phyloP scores from a whole-genome alignment of 2,888 invertebrate species.

The Morpho achilles region DNA sequence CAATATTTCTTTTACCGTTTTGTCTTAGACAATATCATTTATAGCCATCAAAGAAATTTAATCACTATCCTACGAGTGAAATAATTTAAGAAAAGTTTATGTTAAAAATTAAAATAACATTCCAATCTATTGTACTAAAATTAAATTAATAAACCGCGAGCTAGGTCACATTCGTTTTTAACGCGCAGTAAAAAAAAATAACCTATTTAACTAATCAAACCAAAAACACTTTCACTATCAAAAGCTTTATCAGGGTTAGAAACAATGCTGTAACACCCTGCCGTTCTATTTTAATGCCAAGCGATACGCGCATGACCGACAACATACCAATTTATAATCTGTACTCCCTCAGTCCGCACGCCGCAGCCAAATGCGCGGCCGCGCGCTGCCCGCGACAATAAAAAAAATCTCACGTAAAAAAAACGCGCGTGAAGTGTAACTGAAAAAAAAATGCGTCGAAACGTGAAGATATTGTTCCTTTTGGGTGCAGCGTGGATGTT shows the following conservation, averaged over 20 bases:
- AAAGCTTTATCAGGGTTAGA: slow-evolving; percentile 23
- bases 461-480: slow-evolving; percentile 66
- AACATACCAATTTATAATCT: slow-evolving; percentile 23
- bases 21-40: too few species aligned
- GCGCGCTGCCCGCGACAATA: slow-evolving; percentile 56
- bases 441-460: slow-evolving; percentile 56
- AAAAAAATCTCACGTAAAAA: slow-evolving; percentile 11
- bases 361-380: slow-evolving; percentile 66
- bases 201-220: not conserved
- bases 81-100: too few species aligned
- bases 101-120: too few species aligned
- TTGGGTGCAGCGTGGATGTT: slow-evolving; percentile 68
- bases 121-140: too few species aligned
- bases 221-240: slow-evolving; percentile 24
- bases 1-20: too few species aligned
- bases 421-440: slow-evolving; percentile 12
- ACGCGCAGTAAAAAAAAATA: not conserved
- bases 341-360: slow-evolving; percentile 39
- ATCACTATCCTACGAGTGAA: too few species aligned
- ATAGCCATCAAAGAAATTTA: too few species aligned
- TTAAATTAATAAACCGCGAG: too few species aligned
- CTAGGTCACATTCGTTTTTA: too few species aligned
- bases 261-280: slow-evolving; percentile 26
- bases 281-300: slow-evolving; percentile 49
- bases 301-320: slow-evolving; percentile 62